Percentiles rank a stretch among this genome's conserved stretches.
These are phyloP conservation scores for Drosophila takahashii DNA, from an alignment of 1,140 invertebrate species.

Conservation along the genomic window DNA sequence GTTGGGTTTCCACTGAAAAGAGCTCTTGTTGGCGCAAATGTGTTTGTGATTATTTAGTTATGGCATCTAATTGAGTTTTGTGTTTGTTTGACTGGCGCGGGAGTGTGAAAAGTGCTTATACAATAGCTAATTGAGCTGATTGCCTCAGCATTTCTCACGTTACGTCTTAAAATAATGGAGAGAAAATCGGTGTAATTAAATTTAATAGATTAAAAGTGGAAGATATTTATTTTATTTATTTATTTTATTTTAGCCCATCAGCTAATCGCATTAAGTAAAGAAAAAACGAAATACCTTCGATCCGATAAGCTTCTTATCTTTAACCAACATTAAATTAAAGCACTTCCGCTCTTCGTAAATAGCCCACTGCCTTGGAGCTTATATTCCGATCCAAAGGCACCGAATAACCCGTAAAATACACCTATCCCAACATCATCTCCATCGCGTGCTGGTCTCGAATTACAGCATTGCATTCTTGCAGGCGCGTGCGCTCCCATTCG, in stretches of 20 bases:
- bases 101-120: conserved; percentile 23
- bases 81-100: conserved; percentile 44
- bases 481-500: conserved; percentile 44
- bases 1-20: conserved; percentile 38
- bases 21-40: conserved; percentile 71
- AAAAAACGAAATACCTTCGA: neutral
- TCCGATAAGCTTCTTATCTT: conserved; percentile 15
- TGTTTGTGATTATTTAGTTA: conserved; percentile 84
- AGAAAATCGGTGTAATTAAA: too few species aligned
- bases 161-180: neutral
- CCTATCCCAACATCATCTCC: conserved; percentile 15
- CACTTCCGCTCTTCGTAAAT: conserved; percentile 18
- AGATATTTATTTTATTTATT: too few species aligned
- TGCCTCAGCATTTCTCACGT: conserved; percentile 40
- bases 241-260: neutral
- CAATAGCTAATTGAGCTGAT: conserved; percentile 71
- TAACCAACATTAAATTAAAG: conserved; percentile 22
- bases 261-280: neutral
- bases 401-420: conserved; percentile 4
- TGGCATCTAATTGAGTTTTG: conserved; percentile 81
- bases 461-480: conserved; percentile 61
- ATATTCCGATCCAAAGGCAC: conserved; percentile 8
- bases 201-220: too few species aligned
- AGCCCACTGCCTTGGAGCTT: neutral
- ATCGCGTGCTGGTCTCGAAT: conserved; percentile 70